Base-by-base conservation (phyloP, 2,797 vertebrate species). In the Coluber constrictor region DNA sequence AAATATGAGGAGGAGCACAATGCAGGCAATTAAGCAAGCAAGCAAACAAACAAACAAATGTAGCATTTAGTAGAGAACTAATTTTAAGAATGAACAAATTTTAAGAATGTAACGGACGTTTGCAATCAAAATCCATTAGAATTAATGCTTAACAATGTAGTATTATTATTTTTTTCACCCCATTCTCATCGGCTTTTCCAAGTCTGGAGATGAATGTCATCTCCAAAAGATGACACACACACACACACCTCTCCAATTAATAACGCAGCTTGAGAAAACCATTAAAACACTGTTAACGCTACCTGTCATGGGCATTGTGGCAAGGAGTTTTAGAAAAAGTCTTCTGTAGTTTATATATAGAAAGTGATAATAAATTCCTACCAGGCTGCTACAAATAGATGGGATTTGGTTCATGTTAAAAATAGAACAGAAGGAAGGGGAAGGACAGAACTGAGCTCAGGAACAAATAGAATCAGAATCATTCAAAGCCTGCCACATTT, bases 351-450 rank as follows among this genome's bases (percentile, higher is more conserved):
- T 91, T 93, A 93, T 63, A 91, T 93, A 89, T 93, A 93, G 93
- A 93, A 91, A 29, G 87, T 89, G 93, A 93, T 86, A 93, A 93
- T 93, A 89, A 93, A 74, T 88, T 93, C 90, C 74, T 27, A 91
- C 63, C 90, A 93, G 74, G 90, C 59, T 63, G 59, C 93, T 91
- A 79, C 90, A 91, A 93, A 93, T 91, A 93, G 93, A 89, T 86
- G 90, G 93, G 86, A 93, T 93, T 93, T 89, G 86, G 87, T 70
- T 89, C 32, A 5, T 66, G 70, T 88, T 93, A 93, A 93, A 93
- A 91, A 93, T 93, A 93, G 90, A 91, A 47, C 57, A 47, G 90
- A 88, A 13, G n/a, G 37, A 61, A 29, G 11, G 90, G 43, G 70
- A 25, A 93, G 90, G 51, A 27, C 23, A 88, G 90, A 83, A 56